Evolutionary conservation across 2,888 invertebrate species (phyloP), one percentile per base, ranked within the genome.

Genomic region (Drepana falcataria): DNA sequence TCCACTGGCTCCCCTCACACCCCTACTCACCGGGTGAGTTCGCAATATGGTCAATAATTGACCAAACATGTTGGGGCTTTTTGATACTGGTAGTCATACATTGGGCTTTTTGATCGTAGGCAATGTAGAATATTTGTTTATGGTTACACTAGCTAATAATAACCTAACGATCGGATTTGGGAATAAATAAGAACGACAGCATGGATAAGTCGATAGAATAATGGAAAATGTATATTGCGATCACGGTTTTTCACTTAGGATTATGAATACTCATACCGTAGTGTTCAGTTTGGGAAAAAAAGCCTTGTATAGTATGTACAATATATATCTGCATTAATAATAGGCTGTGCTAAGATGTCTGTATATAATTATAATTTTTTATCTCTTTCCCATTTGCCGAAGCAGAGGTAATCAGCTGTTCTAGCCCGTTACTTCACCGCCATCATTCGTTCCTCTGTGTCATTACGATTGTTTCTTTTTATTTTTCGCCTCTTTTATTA

Each of bases 321-420:
- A 21, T 21, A 21, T 21, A 21, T 21, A 21, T 21, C 21, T 21
- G 21, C 1, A 21, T 21, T 21, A 21, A 21, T 21, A 21, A 21
- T 21, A 21, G 21, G 21, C 21, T 21, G 51, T 61, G 56, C 57
- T 55, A 68, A 71, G 67, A 57, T 59, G 73, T 73, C 77, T 81
- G 80, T 76, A 71, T 71, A 74, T 65, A 49, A 49, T 41, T 40
- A 40, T 40, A 9, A 40, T 65, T 62, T 62, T 68, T 75, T 83
- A 76, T 78, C 78, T 81, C 68, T 79, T 79, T 83, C 77, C 80
- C 87, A 78, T 79, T 84, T 82, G 85, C 87, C 79, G 87, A 82
- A 74, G 72, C 87, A 91, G 91, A 91, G 91, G 91, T 91, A 91
- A 90, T 78, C 63, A 71, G 63, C 61, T 61, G 75, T 71, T 69